Conservation (phyloP, 2,888 invertebrate species). For the Eilema griseolum region DNA sequence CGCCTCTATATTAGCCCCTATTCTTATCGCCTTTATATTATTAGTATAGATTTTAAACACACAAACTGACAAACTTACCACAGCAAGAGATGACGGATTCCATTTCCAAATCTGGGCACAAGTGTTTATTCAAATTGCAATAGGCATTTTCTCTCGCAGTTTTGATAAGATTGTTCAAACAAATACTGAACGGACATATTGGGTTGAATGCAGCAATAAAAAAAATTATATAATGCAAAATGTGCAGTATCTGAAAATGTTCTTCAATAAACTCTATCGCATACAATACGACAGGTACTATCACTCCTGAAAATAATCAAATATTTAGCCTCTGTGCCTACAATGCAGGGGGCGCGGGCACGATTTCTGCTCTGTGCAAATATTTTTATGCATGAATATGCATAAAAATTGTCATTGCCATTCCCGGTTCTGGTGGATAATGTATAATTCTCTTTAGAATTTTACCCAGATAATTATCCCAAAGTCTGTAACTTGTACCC, state of each 20-base stretch:
- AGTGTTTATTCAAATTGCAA: conserved; percentile 24
- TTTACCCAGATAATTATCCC: too few relatives aligned
- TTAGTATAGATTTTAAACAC: too few relatives aligned
- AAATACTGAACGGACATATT: conserved; percentile 17
- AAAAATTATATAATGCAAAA: neutral
- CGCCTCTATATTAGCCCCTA: too few relatives aligned
- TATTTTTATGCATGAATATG: too few relatives aligned
- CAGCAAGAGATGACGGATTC: conserved; percentile 19
- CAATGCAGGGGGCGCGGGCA: too few relatives aligned
- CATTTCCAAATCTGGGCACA: conserved; percentile 27
- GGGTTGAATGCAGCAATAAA: conserved; percentile 18
- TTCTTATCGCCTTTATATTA: too few relatives aligned
- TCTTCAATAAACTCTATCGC: conserved; percentile 5
- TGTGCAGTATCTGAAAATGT: neutral
- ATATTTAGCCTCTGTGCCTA: too few relatives aligned
- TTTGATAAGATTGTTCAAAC: conserved; percentile 14
- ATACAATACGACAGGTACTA: conserved; percentile 23
- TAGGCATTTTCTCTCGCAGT: conserved; percentile 32
- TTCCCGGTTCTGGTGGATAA: too few relatives aligned
- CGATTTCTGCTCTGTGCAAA: too few relatives aligned
- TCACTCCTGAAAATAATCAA: conserved; percentile 10
- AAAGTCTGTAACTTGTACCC: too few relatives aligned
- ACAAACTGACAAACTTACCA: conserved; percentile 26
- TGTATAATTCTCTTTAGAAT: too few relatives aligned
- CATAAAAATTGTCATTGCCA: too few relatives aligned